Conservation (phyloP, 2,888 invertebrate genomes). For the Lasioglossum oenotherae region DNA sequence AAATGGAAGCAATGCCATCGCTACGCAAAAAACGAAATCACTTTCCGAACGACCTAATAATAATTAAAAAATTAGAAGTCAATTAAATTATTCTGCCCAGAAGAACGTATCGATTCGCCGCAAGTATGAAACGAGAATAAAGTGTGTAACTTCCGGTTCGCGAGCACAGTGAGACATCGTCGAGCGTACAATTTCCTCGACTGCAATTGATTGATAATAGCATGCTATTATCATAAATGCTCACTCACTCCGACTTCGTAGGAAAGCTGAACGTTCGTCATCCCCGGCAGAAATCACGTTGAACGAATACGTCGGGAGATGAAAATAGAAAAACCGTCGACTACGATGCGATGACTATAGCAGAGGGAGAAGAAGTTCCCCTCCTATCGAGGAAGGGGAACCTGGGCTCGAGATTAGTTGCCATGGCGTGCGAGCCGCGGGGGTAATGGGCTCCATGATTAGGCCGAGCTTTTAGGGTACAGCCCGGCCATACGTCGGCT, state of each 20-base stretch:
- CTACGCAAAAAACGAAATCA: no score
- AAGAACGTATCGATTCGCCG: no score
- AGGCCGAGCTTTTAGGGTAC: conserved; percentile 56
- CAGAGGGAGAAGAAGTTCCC: conserved; percentile 1
- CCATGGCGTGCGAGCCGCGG: conserved; percentile 50
- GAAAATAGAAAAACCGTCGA: not conserved
- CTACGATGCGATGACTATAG: not conserved
- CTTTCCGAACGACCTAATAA: no score
- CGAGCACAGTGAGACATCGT: not conserved
- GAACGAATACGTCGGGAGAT: not conserved
- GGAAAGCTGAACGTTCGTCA: conserved; percentile 4
- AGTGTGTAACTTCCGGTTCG: not conserved
- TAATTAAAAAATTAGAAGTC: no score
- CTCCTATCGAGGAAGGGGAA: not conserved
- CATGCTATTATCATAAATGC: not conserved
- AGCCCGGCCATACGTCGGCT: conserved; percentile 20
- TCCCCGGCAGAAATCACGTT: conserved; percentile 2
- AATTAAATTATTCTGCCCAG: no score
- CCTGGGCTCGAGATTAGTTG: conserved; percentile 57
- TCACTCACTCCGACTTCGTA: not conserved
- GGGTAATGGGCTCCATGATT: conserved; percentile 56
- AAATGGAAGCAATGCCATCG: no score
- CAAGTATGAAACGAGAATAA: not conserved
- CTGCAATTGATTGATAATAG: not conserved
- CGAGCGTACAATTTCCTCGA: not conserved